phyloP scores from a whole-genome alignment of 2,113 vertebrate species.

The Pristiophorus japonicus region DNA sequence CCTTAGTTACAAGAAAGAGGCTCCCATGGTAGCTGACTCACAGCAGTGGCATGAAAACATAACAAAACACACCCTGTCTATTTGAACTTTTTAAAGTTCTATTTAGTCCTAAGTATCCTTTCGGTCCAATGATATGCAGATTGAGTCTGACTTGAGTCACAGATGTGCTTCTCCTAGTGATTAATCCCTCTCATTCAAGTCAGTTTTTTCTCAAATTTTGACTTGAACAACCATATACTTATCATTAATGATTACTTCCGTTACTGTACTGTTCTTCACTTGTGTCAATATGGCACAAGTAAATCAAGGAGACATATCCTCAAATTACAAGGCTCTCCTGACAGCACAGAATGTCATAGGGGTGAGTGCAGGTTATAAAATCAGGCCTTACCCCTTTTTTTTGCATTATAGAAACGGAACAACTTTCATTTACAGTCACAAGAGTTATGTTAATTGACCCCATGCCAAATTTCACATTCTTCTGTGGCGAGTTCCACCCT shows the following conservation, averaged over 20 bases:
- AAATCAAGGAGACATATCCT: not conserved
- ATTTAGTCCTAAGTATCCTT: not conserved
- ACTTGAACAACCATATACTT: not conserved
- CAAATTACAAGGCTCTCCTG: not conserved
- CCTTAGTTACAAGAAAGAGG: not conserved
- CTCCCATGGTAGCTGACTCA: not conserved
- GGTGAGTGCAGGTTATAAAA: not conserved
- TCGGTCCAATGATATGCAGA: not conserved
- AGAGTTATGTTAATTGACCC: not conserved
- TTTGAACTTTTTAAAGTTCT: not conserved
- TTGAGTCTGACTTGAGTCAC: not conserved
- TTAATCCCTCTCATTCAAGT: not conserved
- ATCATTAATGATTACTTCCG: not conserved
- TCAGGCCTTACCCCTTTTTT: not conserved
- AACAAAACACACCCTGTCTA: not conserved
- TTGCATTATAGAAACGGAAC: not conserved
- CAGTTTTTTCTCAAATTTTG: not conserved
- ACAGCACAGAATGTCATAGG: not conserved
- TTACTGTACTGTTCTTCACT: not conserved
- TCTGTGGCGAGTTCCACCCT: not conserved
- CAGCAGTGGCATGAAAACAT: not conserved
- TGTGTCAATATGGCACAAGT: not conserved
- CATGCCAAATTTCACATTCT: not conserved
- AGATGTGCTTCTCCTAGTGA: not conserved
- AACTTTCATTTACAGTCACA: not conserved